Conservation (phyloP, 2,888 invertebrate species). For the Dryococelus australis region DNA sequence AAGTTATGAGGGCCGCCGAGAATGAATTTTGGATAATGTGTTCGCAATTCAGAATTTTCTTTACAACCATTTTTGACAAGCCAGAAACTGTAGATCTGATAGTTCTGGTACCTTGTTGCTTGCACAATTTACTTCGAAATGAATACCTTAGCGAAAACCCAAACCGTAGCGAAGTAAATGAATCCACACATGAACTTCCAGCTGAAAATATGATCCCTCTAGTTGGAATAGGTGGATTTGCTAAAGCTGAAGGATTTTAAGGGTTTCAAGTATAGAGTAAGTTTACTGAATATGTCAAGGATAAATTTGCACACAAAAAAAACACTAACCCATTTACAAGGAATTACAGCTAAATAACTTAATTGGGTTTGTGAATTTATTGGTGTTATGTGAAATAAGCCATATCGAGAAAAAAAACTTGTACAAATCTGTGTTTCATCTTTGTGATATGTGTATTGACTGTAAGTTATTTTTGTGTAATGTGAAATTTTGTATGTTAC, state of each 20-base stretch:
- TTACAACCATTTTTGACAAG: not conserved
- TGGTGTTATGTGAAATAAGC: no score
- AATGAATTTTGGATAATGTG: not conserved
- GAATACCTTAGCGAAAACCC: not conserved
- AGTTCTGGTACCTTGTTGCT: no score
- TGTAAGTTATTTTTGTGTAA: not conserved
- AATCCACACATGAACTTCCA: not conserved
- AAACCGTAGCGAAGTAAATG: not conserved
- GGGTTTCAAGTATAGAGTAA: no score
- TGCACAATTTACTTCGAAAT: not conserved
- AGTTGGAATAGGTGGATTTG: not conserved
- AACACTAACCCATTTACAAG: not conserved
- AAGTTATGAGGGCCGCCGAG: not conserved
- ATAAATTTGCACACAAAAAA: not conserved
- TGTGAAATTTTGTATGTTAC: not conserved
- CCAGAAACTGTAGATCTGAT: not conserved
- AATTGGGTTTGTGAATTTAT: no score
- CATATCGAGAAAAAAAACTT: not conserved
- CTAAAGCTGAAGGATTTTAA: not conserved
- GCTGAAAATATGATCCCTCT: conserved; percentile 9
- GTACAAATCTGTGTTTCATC: not conserved
- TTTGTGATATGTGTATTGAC: not conserved
- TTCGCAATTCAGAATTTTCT: conserved; percentile 2
- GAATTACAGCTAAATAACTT: not conserved
- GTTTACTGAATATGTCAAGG: not conserved